Base-by-base conservation (phyloP, 2,888 invertebrate genomes). In the Drosophila lacicola region DNA sequence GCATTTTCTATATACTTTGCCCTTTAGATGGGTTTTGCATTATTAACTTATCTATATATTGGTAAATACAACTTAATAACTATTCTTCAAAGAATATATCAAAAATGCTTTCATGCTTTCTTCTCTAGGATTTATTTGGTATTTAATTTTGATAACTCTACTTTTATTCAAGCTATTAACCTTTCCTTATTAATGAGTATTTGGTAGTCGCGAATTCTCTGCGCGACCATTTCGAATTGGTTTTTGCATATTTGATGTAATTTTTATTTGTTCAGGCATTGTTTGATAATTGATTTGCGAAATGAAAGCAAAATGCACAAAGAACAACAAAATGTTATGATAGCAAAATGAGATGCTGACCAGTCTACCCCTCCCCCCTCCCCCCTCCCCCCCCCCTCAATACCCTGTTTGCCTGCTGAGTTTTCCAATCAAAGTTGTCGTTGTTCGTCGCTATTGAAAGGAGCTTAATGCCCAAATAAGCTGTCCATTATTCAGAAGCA, bases 391-490 rank as follows among this genome's bases (percentile, higher is more conserved):
- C 6, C 25, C 44, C 3, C 25, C 4, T 14, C 37, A 3, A n/a
- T 9, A 13, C 13, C 1, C 33, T 47, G 21, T 25, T 13, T 50
- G 67, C 58, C 58, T 45, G 70, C 66, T 61, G 87, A 83, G 85
- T 83, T 83, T 83, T 83, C 80, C 86, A 83, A 83, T 83, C 83
- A 83, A 83, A 88, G 82, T 88, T 88, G 85, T 83, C 85, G 82
- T 78, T 67, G 80, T 69, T 74, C 77, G 70, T 60, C 68, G 80
- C 73, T 88, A 85, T 88, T 88, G 88, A 88, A 85, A 82, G 83
- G 47, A 77, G 86, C 83, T 82, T 83, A 83, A 88, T 83, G 82
- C 85, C 69, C 74, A 88, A 87, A 85, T 83, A 83, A 83, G 82
- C 88, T 83, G 82, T 88, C 88, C 83, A 88, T 83, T 83, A 83